Conservation (phyloP, 2,888 invertebrate genomes). For the Eristalis intricaria region DNA sequence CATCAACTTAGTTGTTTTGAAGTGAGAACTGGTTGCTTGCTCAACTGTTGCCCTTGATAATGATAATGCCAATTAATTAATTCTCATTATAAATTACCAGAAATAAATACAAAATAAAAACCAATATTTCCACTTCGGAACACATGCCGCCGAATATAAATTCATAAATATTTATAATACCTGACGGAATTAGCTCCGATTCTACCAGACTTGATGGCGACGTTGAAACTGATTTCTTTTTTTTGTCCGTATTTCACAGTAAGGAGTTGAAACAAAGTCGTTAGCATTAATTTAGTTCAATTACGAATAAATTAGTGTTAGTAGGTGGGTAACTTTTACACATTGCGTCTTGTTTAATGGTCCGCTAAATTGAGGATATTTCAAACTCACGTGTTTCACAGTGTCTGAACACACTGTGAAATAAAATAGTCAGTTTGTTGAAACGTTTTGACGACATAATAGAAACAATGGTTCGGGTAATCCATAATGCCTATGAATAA, state of each 20-base stretch:
- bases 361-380: neutral
- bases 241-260: neutral
- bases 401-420: neutral
- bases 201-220: neutral
- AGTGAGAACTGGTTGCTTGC: neutral
- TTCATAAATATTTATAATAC: neutral
- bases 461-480: neutral
- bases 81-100: neutral
- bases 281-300: neutral
- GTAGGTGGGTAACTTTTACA: neutral
- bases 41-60: constrained; percentile 15
- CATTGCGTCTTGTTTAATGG: neutral
- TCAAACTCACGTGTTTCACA: neutral
- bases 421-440: neutral
- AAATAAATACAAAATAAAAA: neutral
- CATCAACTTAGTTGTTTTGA: neutral
- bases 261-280: neutral
- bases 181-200: neutral
- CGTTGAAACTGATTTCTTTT: neutral
- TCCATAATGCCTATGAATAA: neutral
- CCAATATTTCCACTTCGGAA: neutral
- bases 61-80: constrained; percentile 22
- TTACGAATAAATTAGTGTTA: neutral
- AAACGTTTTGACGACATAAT: neutral
- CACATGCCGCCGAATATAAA: neutral